Evolutionary conservation across 2,888 invertebrate genomes (phyloP).

Genomic region (Himalopsyche tibetana): DNA sequence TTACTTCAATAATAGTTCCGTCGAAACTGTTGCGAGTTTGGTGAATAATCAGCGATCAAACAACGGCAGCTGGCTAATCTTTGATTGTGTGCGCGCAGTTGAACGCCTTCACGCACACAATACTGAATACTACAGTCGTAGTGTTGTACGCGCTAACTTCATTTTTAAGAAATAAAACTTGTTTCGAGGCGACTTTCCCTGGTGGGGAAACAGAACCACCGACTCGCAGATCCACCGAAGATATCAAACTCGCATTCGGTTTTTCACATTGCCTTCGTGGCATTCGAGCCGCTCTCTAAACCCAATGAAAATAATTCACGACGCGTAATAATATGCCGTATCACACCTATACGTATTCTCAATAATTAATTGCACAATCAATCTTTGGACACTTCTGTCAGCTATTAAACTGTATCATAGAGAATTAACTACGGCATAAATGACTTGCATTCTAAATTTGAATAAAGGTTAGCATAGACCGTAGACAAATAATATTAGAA

Average conservation of each 20-base stretch:
- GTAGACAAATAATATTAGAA: too few species aligned
- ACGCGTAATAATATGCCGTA: too few species aligned
- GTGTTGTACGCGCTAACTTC: constrained; percentile 2
- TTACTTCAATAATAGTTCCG: not conserved
- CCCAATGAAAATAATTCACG: too few species aligned
- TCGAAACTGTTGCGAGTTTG: not conserved
- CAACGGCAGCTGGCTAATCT: not conserved
- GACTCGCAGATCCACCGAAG: not conserved
- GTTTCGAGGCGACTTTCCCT: constrained; percentile 50
- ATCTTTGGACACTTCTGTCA: too few species aligned
- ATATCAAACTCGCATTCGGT: not conserved
- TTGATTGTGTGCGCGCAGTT: not conserved
- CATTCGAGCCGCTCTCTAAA: not conserved
- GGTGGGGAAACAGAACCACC: constrained; percentile 7
- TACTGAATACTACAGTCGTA: not conserved
- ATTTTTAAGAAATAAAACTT: constrained; percentile 47
- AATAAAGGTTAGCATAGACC: too few species aligned
- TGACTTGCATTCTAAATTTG: too few species aligned
- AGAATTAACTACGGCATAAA: too few species aligned
- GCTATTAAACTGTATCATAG: too few species aligned
- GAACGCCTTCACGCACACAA: constrained; percentile 15
- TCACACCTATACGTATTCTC: too few species aligned
- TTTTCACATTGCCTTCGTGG: not conserved
- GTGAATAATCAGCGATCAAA: not conserved
- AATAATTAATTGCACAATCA: too few species aligned